These are phyloP conservation scores for Epirrita christyi DNA, from an alignment of 2,888 invertebrate species.

Conservation along the genomic window DNA sequence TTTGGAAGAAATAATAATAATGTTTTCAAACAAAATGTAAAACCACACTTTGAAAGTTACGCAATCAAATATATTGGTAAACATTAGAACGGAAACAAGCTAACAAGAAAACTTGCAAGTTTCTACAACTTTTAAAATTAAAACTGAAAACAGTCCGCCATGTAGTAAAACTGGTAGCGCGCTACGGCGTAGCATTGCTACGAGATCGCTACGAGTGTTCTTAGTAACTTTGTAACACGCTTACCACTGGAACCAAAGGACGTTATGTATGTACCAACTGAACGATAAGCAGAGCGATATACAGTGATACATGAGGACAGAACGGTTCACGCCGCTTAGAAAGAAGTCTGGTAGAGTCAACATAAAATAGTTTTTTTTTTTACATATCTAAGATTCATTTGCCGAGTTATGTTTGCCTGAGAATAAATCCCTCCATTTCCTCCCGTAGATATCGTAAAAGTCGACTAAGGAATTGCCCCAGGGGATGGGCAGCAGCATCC, in stretches of 20 bases:
- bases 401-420: no score
- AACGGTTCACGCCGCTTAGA: not conserved
- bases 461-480: no score
- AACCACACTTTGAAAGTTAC: slow-evolving; percentile 24
- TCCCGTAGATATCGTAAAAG: no score
- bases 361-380: no score
- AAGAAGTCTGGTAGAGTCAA: not conserved
- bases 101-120: slow-evolving; percentile 50
- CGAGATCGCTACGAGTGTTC: slow-evolving; percentile 43
- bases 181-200: slow-evolving; percentile 40
- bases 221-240: slow-evolving; percentile 50
- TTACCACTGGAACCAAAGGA: slow-evolving; percentile 44
- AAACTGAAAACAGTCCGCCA: slow-evolving; percentile 46
- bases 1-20: no score
- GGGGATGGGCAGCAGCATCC: no score
- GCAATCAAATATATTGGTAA: slow-evolving; percentile 36
- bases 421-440: no score
- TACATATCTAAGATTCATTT: no score
- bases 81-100: slow-evolving; percentile 28
- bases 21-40: slow-evolving; percentile 27
- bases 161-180: slow-evolving; percentile 43
- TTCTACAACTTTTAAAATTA: slow-evolving; percentile 51
- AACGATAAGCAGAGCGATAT: not conserved
- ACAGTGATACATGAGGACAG: not conserved
- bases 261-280: not conserved